Evolutionary conservation across 2,797 vertebrate genomes (phyloP), one percentile per base, ranked within the genome.

Genomic region (Arremon aurantiirostris): DNA sequence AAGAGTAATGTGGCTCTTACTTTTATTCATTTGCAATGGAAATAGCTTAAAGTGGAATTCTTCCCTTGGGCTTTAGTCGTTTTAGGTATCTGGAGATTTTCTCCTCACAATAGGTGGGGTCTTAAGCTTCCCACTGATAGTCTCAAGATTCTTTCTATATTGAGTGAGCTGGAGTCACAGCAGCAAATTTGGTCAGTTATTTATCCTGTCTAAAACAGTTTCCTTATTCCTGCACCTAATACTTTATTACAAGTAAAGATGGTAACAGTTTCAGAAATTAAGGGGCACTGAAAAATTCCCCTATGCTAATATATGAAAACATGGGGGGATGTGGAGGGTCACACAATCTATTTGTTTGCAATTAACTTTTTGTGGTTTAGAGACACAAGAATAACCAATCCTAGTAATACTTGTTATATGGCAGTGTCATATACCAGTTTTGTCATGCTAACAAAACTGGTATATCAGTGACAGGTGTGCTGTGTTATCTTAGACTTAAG

Each of bases 1-100:
- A 97, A 97, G 50, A 71, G 98, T 98, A 98, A 97, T 14, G 98
- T 96, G 63, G 26, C 53, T 70, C 34, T 95, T 81, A 47, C 14
- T 71, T 80, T 53, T 57, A 79, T 14, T 89, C 20, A 44, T 73
- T 70, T 86, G 16, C 11, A 73, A 60, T 22, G 59, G 50, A 63
- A 49, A 41, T 52, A 75, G 19, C 19, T 89, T 85, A 6, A 72
- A 77, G 56, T 28, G 32, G 9, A 37, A 61, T 72, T 69, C 8
- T 56, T 42, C 42, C 15, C 15, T 77, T 37, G 22, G 17, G 34
- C 8, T 73, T 71, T 26, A 22, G 21, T 42, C 26, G 13, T 84
- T 15, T 65, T 52, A 53, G 8, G 14, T 20, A 69, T 28, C 22
- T 81, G 46, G 15, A 47, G 66, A 30, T 44, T 76, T 75, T 16